Evolutionary conservation across 2,888 invertebrate species (phyloP), one percentile per base, ranked within the genome.

Genomic region (Drosophila lacicola): DNA sequence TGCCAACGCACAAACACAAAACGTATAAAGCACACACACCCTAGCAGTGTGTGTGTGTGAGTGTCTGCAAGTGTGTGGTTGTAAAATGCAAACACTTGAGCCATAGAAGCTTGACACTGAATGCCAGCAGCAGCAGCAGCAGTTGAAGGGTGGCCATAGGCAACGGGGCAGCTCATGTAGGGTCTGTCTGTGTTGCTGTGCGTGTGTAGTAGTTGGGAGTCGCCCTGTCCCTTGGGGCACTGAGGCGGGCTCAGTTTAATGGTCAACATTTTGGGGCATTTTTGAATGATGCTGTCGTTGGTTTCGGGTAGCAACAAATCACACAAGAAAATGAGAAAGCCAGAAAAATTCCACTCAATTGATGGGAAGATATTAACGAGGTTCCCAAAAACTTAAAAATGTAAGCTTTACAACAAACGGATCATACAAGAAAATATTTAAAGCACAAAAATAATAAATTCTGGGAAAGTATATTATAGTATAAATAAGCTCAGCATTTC

Each of bases 61-160:
- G 62, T 49, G 72, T 36, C 61, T 47, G 58, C 65, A 60, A 63
- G 76, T 75, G 74, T 86, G 76, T 71, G 88, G 83, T 74, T 82
- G 82, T 76, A 85, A 75, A 89, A 83, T 86, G 85, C 84, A 86
- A 88, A 88, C 86, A 86, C 86, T 89, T 83, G 72, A 81, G 71
- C 78, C 60, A 79, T 74, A 77, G 71, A 88, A 72, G 66, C 70
- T 63, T 54, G 61, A 61, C 78, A 65, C 65, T 66, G 82, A 78
- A 74, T 69, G 82, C 74, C 55, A 68, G 55, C 73, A 64, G 29
- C 68, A 72, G 51, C 41, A 54, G 62, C 46, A 58, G 25, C 42
- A 57, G 51, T 55, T 25, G 29, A 49, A 45, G 14, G 13, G 25
- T 25, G 39, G 47, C 25, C 11, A 25, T 25, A 36, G 45, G 11